Evolutionary conservation across 2,888 invertebrate species (phyloP).

Genomic region (Cerceris ruficornis): DNA sequence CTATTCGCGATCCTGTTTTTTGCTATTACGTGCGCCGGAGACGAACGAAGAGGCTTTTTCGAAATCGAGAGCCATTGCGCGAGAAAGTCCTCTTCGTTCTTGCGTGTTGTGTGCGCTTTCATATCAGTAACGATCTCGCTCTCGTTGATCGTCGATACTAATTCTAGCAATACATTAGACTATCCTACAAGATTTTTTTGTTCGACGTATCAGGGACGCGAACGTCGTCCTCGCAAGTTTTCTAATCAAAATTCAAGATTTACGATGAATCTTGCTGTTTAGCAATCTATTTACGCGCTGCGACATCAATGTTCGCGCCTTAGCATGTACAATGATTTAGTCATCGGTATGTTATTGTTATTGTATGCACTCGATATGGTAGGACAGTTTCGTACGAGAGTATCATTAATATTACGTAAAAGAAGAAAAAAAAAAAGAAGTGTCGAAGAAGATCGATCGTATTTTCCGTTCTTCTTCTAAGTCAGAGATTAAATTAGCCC

Average conservation of each 20-base stretch:
- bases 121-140: constrained; percentile 49
- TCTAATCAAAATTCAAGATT: constrained; percentile 60
- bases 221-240: constrained; percentile 13
- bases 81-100: constrained; percentile 29
- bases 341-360: constrained; percentile 57
- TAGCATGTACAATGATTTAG: constrained; percentile 60
- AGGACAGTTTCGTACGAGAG: constrained; percentile 31
- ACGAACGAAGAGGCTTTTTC: constrained; percentile 15
- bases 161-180: constrained; percentile 60
- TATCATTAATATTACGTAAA: constrained; percentile 26
- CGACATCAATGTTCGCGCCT: constrained; percentile 40
- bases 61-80: not conserved
- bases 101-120: constrained; percentile 51
- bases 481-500: not conserved
- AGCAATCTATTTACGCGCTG: constrained; percentile 41
- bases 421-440: not conserved
- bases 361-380: constrained; percentile 47
- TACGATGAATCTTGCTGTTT: constrained; percentile 45
- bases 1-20: constrained; percentile 37
- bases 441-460: constrained; percentile 23
- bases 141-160: constrained; percentile 43
- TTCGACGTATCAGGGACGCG: constrained; percentile 27
- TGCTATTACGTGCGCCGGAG: constrained; percentile 31
- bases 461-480: constrained; percentile 26
- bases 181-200: constrained; percentile 40